Evolutionary conservation across 35 echinoderm and acorn worm genomes (phyloP).

Genomic region (Heliocidaris erythrogramma): DNA sequence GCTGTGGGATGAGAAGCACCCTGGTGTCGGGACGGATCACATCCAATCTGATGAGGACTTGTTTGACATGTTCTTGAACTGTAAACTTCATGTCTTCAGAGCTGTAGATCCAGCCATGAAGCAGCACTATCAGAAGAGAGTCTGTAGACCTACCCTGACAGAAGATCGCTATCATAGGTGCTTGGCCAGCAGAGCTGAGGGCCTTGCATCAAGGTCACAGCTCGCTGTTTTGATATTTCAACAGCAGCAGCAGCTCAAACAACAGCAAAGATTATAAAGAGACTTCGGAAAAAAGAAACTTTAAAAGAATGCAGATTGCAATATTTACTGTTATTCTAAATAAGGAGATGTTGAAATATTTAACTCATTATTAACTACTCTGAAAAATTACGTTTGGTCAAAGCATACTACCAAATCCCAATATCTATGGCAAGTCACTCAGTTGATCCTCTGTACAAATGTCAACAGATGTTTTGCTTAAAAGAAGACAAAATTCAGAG

Average conservation of each 20-base stretch:
- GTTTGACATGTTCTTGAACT: constrained; percentile 96
- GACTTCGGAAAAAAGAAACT: not conserved
- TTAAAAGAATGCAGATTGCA: not conserved
- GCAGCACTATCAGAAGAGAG: constrained; percentile 75
- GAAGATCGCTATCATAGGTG: constrained; percentile 93
- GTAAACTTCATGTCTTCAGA: constrained; percentile 84
- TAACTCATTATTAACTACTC: not conserved
- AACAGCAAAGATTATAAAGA: constrained; percentile 33
- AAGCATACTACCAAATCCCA: not conserved
- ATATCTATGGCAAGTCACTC: too few species aligned
- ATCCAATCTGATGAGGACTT: constrained; percentile 95
- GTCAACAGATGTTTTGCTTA: too few species aligned
- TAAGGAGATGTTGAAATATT: not conserved
- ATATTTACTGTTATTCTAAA: not conserved
- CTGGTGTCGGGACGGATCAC: constrained; percentile 84
- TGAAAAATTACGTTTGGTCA: not conserved
- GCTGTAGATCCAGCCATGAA: constrained; percentile 96
- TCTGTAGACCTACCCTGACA: constrained; percentile 78
- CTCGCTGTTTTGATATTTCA: constrained; percentile 81
- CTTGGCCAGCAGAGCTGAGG: constrained; percentile 73
- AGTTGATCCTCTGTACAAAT: too few species aligned
- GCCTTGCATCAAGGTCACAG: constrained; percentile 88
- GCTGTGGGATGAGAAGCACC: constrained; percentile 91
- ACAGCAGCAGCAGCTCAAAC: constrained; percentile 51
- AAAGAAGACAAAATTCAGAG: too few species aligned